Evolutionary conservation across 2,113 vertebrate genomes (phyloP), one percentile per base, ranked within the genome.

Genomic region (Toxostoma redivivum): DNA sequence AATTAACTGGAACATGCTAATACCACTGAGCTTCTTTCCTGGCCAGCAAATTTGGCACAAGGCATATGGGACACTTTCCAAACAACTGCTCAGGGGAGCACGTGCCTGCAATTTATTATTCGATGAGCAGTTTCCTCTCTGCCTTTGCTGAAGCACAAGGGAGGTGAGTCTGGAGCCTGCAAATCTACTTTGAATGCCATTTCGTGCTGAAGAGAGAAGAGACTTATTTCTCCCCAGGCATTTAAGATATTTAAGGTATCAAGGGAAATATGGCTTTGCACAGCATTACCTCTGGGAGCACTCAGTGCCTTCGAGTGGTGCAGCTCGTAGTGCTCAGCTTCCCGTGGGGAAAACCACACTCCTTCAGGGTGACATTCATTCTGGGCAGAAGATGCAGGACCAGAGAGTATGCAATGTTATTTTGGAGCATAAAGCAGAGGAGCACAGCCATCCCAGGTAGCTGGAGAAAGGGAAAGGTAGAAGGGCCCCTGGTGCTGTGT

Each of bases 1-100:
- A 97, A 97, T 97, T 94, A 95, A 91, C 83, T 70, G 89, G 92
- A 89, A 91, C 84, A 93, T 51, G 93, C 88, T 95, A 96, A 94
- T 96, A 95, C 88, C 51, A 45, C 85, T 90, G 95, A 93, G 94
- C 88, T 94, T 94, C 85, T 94, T 94, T 82, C 88, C 90, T 74
- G 88, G 94, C 96, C 88, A 93, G 88, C 56, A 70, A 53, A 93
- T 92, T 89, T 96, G 93, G 90, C 94, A 86, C 19, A 24, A 92
- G 88, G 67, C 35, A 0, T 31, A 33, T 73, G 93, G 94, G 92
- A 92, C 64, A 21, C 47, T 90, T 92, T 95, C 95, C 95, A 97
- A 96, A 85, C 74, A 86, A 94, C 81, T 61, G 93, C 84, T 87
- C 82, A n/a, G 65, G 80, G 86, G 72, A 90, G 56, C 15, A 0